phyloP scores from a whole-genome alignment of 2,888 invertebrate genomes.

The Nineta flava region DNA sequence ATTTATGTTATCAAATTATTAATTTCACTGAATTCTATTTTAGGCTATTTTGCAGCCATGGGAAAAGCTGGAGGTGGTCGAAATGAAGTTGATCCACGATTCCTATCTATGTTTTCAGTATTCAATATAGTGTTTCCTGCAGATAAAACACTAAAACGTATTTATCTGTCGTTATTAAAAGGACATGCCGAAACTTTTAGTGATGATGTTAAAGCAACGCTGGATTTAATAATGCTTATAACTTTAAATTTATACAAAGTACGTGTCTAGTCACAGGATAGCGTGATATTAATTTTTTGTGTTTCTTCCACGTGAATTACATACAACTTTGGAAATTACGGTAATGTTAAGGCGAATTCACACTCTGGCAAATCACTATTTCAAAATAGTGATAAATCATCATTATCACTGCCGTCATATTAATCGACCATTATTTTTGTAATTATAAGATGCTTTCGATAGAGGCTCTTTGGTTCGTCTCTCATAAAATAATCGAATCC shows the following conservation, averaged over 20 bases:
- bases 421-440: too few species aligned
- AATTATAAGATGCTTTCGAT: too few species aligned
- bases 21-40: conserved; percentile 1
- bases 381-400: neutral
- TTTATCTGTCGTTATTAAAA: conserved; percentile 64
- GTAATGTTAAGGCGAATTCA: too few species aligned
- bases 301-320: too few species aligned
- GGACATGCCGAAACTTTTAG: conserved; percentile 63
- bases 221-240: conserved; percentile 53
- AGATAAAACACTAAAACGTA: conserved; percentile 58
- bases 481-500: too few species aligned
- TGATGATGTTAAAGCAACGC: conserved; percentile 44
- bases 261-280: conserved; percentile 8
- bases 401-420: too few species aligned
- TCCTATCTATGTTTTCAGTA: conserved; percentile 78
- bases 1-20: too few species aligned
- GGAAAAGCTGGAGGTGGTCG: conserved; percentile 79
- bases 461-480: too few species aligned
- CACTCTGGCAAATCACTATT: neutral
- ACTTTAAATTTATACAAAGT: conserved; percentile 74
- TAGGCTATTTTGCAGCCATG: conserved; percentile 67
- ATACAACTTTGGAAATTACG: too few species aligned
- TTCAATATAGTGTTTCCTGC: conserved; percentile 77
- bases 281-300: conserved; percentile 1
- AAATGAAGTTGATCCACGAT: conserved; percentile 80